phyloP scores from a whole-genome alignment of 2,888 invertebrate genomes.

The Drosophila yooni region DNA sequence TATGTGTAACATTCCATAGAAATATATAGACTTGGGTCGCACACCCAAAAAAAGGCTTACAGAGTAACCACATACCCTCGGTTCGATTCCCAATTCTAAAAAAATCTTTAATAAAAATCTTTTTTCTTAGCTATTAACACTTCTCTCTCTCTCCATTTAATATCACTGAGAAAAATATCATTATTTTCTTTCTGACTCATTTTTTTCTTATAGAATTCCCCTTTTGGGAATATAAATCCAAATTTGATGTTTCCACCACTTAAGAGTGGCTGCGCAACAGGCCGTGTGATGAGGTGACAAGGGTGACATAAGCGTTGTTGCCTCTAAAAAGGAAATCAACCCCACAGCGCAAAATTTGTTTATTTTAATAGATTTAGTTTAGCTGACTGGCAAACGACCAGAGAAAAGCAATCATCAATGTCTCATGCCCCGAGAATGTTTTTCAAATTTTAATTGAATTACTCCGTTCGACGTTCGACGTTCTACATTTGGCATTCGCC shows the following conservation, averaged over 20 bases:
- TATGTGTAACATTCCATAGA: not conserved
- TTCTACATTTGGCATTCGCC: conserved; percentile 12
- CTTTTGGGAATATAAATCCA: not conserved
- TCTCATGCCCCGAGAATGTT: conserved; percentile 50
- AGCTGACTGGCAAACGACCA: conserved; percentile 42
- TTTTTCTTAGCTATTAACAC: not conserved
- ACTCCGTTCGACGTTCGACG: conserved; percentile 14
- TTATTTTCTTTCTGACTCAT: not conserved
- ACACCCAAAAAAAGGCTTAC: not conserved
- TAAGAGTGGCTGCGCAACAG: conserved; percentile 34
- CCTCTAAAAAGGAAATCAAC: conserved; percentile 1
- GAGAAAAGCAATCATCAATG: conserved; percentile 34
- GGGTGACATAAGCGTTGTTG: conserved; percentile 7
- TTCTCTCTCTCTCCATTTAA: not conserved
- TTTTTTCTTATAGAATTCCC: not conserved
- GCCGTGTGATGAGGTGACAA: conserved; percentile 52
- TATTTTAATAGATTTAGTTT: conserved; percentile 65
- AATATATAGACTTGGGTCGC: not conserved
- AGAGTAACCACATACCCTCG: not conserved
- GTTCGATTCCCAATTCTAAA: not conserved
- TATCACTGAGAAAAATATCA: not conserved
- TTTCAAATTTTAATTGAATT: conserved; percentile 64
- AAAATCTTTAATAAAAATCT: not conserved
- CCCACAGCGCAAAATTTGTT: conserved; percentile 35
- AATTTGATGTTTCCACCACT: not conserved